phyloP scores from a whole-genome alignment of 2,113 vertebrate genomes.

The Furnarius figulus region DNA sequence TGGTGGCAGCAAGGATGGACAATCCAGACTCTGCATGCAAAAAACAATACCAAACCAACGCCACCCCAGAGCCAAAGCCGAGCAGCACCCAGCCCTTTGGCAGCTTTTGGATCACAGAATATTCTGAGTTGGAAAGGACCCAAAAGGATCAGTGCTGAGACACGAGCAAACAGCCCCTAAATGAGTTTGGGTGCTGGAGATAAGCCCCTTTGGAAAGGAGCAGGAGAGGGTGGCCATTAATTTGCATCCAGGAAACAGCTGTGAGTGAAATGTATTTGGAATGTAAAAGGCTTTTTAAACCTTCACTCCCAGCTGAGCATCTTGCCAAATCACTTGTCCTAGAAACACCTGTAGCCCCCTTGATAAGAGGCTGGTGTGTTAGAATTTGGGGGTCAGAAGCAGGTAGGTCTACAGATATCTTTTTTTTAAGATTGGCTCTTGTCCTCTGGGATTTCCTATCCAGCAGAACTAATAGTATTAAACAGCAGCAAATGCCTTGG shows the following conservation, averaged over 20 bases:
- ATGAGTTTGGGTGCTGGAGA: not conserved
- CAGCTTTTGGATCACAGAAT: not conserved
- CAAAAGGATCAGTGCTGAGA: not conserved
- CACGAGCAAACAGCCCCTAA: not conserved
- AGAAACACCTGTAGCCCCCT: not conserved
- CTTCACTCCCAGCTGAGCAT: not conserved
- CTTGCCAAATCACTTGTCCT: not conserved
- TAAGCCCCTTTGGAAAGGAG: not conserved
- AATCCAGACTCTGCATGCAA: not conserved
- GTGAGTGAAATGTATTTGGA: not conserved
- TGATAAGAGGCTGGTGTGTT: not conserved
- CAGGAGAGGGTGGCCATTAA: not conserved
- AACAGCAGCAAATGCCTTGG: not conserved
- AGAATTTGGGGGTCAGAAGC: not conserved
- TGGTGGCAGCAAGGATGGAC: not conserved
- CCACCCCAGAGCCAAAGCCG: not conserved
- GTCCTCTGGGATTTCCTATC: not conserved
- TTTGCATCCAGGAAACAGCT: not conserved
- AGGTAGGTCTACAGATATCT: not conserved
- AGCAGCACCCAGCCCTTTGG: not conserved
- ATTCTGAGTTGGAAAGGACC: not conserved
- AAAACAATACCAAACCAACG: not conserved
- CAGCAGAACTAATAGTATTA: not conserved
- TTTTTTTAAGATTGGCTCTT: not conserved
- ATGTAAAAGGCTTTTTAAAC: not conserved